Percentiles rank a stretch among this genome's conserved stretches.
Conservation (phyloP, 2,113 vertebrate species). For the Cyphotilapia sp. region DNA sequence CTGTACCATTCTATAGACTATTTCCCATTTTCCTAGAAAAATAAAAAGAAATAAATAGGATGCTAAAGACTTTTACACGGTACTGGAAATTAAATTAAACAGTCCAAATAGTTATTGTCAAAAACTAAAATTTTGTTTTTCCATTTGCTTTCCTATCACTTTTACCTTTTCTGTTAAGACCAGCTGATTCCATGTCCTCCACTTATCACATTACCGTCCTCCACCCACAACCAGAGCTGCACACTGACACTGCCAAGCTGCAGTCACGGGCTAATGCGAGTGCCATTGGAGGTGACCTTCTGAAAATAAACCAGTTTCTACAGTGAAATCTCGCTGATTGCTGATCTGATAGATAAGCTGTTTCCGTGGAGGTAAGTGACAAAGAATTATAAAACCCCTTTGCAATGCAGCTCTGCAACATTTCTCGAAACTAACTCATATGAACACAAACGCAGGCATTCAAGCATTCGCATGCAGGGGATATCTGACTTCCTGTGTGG, state of each 20-base stretch:
- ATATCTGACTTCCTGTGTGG: neutral
- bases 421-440: conserved; percentile 15
- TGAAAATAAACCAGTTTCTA: neutral
- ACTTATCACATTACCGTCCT: conserved; percentile 6
- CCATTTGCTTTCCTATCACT: neutral
- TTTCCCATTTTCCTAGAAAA: neutral
- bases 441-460: neutral
- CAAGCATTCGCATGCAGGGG: neutral
- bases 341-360: conserved; percentile 9
- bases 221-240: neutral
- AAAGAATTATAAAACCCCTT: neutral
- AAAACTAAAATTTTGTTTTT: neutral
- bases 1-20: neutral
- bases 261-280: neutral
- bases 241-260: neutral
- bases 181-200: conserved; percentile 20
- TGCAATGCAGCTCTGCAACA: conserved; percentile 36
- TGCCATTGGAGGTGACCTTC: neutral
- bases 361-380: conserved; percentile 3
- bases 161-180: neutral
- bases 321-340: neutral
- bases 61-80: neutral
- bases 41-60: neutral
- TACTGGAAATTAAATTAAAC: neutral
- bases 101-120: neutral